Percentiles rank a stretch among this genome's conserved stretches.
Conservation (phyloP, 2,888 invertebrate genomes). For the Beris chalybata region DNA sequence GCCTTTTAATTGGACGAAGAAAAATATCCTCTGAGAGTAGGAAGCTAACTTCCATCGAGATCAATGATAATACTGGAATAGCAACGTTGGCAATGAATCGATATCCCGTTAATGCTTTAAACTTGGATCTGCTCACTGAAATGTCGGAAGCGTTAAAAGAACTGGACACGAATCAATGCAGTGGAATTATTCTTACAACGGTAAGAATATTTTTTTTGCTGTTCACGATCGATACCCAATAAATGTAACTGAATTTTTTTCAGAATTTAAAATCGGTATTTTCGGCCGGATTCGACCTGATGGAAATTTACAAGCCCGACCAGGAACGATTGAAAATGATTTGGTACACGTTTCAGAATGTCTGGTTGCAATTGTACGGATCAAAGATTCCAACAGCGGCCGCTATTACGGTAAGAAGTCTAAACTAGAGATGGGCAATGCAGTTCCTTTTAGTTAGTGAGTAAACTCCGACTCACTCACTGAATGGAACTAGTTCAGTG, state of each 20-base stretch:
- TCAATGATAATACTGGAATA: slow-evolving; percentile 68
- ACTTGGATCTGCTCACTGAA: slow-evolving; percentile 69
- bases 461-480: no score
- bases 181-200: slow-evolving; percentile 79
- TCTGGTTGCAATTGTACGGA: slow-evolving; percentile 78
- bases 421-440: no score
- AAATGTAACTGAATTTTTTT: not conserved
- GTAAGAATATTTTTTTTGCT: slow-evolving; percentile 54
- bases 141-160: slow-evolving; percentile 66
- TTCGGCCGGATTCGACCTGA: slow-evolving; percentile 81
- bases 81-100: slow-evolving; percentile 74
- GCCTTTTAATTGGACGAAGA: not conserved
- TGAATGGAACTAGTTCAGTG: no score
- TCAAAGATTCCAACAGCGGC: slow-evolving; percentile 74
- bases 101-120: slow-evolving; percentile 80
- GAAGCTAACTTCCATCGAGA: slow-evolving; percentile 60
- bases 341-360: slow-evolving; percentile 77
- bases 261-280: slow-evolving; percentile 68
- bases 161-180: slow-evolving; percentile 67
- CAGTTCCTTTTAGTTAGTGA: no score
- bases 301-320: slow-evolving; percentile 85
- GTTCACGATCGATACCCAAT: not conserved
- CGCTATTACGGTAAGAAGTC: slow-evolving; percentile 71
- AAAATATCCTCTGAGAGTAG: slow-evolving; percentile 13
- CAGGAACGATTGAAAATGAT: slow-evolving; percentile 67